Base-by-base conservation (phyloP, 2,113 vertebrate species). In the Leptobrachium leishanense region DNA sequence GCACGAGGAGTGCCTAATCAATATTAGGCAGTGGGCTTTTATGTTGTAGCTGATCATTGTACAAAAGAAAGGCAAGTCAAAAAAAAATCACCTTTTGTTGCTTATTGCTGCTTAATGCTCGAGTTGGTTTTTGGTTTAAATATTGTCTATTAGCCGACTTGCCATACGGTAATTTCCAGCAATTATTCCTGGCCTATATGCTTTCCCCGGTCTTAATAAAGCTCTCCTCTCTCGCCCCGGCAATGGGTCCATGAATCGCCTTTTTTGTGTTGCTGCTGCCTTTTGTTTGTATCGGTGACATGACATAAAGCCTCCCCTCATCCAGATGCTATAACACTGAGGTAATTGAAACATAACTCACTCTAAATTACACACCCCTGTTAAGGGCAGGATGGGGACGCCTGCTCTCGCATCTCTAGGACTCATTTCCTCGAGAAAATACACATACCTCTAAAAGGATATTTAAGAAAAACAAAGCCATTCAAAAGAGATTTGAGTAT, bases 271-370 rank as follows among this genome's bases (percentile, higher is more conserved):
- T 90, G 89, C 86, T 87, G 82, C 42, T 66, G 12, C 68, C 20
- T 43, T 43, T 89, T 2, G 87, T 90, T 89, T n/a, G 74, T 86
- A 86, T 90, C 83, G 85, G 85, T 91, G 91, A 92, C 92, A 91
- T 91, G 91, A 93, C 88, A 90, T 89, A 93, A 91, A 87, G 85
- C 87, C 89, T 90, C 88, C 89, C 90, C 90, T 92, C 88, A 82
- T 88, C 83, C 85, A 89, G 87, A 90, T 74, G 89, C 90, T 91
- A 87, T 90, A 92, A 91, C 88, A 88, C 85, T 68, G 72, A 92
- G 86, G 91, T 93, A 94, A 94, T 92, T 93, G 92, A 93, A 93
- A 90, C 92, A 93, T 94, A 93, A 93, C 88, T 93, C 92, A 92
- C 88, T 11, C 77, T 92, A 92, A 93, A 92, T 93, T 91, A 93